Conservation (phyloP, 2,797 vertebrate genomes). For the Phaenicophaeus curvirostris region DNA sequence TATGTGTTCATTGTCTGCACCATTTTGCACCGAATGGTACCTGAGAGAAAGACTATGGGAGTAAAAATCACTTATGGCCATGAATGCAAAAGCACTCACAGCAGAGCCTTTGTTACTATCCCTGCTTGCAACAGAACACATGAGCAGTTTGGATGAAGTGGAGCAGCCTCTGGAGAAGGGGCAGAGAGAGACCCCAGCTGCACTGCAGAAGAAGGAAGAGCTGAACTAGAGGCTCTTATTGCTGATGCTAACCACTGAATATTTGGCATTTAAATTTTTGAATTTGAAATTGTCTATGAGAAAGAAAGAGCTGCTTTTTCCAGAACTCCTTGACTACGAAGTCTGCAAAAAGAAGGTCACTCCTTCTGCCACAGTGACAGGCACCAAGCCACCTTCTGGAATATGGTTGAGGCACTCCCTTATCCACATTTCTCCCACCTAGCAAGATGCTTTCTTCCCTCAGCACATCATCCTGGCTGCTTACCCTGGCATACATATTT, state of each 20-base stretch:
- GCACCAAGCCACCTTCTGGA: neutral
- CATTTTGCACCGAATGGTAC: neutral
- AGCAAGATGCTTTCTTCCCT: neutral
- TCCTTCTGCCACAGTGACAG: neutral
- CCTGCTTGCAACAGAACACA: neutral
- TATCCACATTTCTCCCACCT: accelerated
- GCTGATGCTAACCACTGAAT: accelerated
- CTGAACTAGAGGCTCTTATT: neutral
- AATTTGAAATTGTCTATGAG: neutral
- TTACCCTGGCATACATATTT: neutral
- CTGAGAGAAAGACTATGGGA: neutral
- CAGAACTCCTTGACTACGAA: neutral
- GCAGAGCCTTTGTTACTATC: neutral
- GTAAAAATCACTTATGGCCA: neutral
- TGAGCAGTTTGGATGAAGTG: accelerated
- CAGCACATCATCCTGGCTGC: neutral
- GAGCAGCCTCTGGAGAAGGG: neutral
- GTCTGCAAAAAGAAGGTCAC: neutral
- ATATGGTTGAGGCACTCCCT: neutral
- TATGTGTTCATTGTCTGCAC: neutral
- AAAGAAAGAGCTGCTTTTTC: neutral
- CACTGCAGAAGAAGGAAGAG: neutral
- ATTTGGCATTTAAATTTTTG: neutral
- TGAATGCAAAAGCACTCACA: neutral
- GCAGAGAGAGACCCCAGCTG: neutral